Base-by-base conservation (phyloP, 2,888 invertebrate species). In the Gisinianus flammeolus region DNA sequence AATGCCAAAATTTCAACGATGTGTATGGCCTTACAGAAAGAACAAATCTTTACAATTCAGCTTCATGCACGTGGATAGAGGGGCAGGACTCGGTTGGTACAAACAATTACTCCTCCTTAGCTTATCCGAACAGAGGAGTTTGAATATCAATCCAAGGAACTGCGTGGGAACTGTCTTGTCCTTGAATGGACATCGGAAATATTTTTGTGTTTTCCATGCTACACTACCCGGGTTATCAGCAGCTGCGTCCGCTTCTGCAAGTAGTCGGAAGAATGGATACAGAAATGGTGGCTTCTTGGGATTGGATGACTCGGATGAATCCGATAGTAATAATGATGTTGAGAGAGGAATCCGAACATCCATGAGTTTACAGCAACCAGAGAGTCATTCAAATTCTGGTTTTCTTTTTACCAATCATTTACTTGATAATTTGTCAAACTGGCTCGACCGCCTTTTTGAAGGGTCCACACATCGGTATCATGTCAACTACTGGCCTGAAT, bases 191-290 rank as follows among this genome's bases (percentile, higher is more conserved):
- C 95, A 96, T 88, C 91, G 98, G 81, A 96, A 96, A 88, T 98
- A 98, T 90, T 98, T 97, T 89, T 98, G 97, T 87, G 97, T 99
- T 90, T 99, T 97, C 89, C 98, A 99, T 89, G 96, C 96, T 78
- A 97, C 84, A 88, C 96, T 97, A 88, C 94, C 94, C 0, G 96
- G 95, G 77, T 83, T 83, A 85, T 91, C 91, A 67, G 90, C 91
- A 75, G 92, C 81, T 70, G 91, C 66, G 19, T 31, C 44, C 28
- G 16, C 19, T 4, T 16, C 12, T 44, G n/a, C n/a, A 58, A 58
- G 8, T 8, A 67, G 31, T 31, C 22, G 75, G 71, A 66, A 84
- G 82, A 70, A 52, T 71, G 85, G 85, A 16, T 85, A 85, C 75
- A 66, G 84, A 44, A 85, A 85, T 69, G 95, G 94, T 78, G 93